A percentile compares a stretch with the other conserved stretches of the same genome.
Evolutionary conservation across 2,888 invertebrate species (phyloP).

Genomic region (Polydrusus pterygomalis): DNA sequence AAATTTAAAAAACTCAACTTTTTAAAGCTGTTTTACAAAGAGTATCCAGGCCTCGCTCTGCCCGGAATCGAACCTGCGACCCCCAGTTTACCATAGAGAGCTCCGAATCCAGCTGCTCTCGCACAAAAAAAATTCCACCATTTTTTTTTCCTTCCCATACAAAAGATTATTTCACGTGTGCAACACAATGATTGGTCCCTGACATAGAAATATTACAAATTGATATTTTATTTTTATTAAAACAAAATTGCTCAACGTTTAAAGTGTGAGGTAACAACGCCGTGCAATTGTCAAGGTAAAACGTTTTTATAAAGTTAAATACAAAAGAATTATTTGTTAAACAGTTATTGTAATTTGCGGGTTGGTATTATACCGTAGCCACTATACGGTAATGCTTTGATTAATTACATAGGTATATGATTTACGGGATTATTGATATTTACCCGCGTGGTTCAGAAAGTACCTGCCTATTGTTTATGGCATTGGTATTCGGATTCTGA

Average conservation of each 20-base stretch:
- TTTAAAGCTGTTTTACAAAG: no score
- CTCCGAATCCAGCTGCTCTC: no score
- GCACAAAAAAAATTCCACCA: no score
- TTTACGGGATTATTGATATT: background rate
- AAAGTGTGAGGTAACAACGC: conserved; percentile 53
- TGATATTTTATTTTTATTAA: conserved; percentile 53
- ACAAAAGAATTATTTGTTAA: conserved; percentile 54
- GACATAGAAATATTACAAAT: conserved; percentile 56
- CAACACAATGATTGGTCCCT: conserved; percentile 40
- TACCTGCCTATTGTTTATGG: no score
- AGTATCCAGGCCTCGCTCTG: no score
- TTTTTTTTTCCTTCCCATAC: conserved; percentile 17
- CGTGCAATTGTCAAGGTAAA: conserved; percentile 56
- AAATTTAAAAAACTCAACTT: no score
- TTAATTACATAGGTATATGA: conserved; percentile 14
- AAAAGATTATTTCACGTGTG: conserved; percentile 22
- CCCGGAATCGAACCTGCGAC: background rate
- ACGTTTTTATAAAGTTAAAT: conserved; percentile 47
- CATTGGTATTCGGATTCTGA: no score
- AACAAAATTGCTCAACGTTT: conserved; percentile 50
- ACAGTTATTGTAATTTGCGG: conserved; percentile 47
- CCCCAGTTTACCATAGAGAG: background rate
- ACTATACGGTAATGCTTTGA: conserved; percentile 32
- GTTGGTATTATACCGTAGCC: conserved; percentile 31
- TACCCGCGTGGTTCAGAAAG: no score